Percentiles rank a stretch among this genome's conserved stretches.
Evolutionary conservation across 1,140 invertebrate genomes (phyloP).

Genomic region (Zaprionus lachaisei): DNA sequence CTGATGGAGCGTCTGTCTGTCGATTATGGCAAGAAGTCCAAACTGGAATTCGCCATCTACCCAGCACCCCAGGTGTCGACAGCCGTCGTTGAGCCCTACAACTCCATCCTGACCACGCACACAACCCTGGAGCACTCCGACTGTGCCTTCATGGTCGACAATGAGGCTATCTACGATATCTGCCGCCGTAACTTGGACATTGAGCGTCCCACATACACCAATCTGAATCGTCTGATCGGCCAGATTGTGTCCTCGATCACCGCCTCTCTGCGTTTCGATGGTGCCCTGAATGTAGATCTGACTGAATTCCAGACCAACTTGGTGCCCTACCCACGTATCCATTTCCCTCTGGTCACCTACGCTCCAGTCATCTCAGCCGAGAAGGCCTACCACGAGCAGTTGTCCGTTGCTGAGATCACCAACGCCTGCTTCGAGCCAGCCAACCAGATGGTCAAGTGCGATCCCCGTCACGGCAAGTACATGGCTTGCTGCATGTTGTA

Average conservation of each 20-base stretch:
- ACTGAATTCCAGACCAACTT: slow-evolving; percentile 96
- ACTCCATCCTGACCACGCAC: slow-evolving; percentile 92
- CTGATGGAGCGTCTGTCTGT: slow-evolving; percentile 95
- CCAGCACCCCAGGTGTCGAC: slow-evolving; percentile 95
- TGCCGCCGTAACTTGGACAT: slow-evolving; percentile 95
- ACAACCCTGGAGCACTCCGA: slow-evolving; percentile 94
- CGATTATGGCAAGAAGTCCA: slow-evolving; percentile 95
- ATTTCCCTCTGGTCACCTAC: slow-evolving; percentile 93
- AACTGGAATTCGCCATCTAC: slow-evolving; percentile 95
- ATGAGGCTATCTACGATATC: slow-evolving; percentile 96
- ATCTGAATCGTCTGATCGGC: slow-evolving; percentile 92
- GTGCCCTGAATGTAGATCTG: slow-evolving; percentile 94
- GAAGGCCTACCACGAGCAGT: slow-evolving; percentile 94
- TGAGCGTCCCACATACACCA: slow-evolving; percentile 92
- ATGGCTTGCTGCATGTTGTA: slow-evolving; percentile 95
- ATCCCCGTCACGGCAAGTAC: slow-evolving; percentile 95
- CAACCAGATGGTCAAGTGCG: slow-evolving; percentile 97
- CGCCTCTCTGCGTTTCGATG: slow-evolving; percentile 95
- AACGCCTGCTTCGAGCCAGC: slow-evolving; percentile 95
- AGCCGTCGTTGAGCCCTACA: slow-evolving; percentile 96
- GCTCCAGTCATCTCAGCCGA: slow-evolving; percentile 94
- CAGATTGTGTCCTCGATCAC: slow-evolving; percentile 95
- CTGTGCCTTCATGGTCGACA: slow-evolving; percentile 95
- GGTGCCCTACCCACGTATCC: slow-evolving; percentile 93
- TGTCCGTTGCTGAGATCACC: slow-evolving; percentile 94